Conservation (phyloP, 2,797 vertebrate species). For the Sebastes cheni region DNA sequence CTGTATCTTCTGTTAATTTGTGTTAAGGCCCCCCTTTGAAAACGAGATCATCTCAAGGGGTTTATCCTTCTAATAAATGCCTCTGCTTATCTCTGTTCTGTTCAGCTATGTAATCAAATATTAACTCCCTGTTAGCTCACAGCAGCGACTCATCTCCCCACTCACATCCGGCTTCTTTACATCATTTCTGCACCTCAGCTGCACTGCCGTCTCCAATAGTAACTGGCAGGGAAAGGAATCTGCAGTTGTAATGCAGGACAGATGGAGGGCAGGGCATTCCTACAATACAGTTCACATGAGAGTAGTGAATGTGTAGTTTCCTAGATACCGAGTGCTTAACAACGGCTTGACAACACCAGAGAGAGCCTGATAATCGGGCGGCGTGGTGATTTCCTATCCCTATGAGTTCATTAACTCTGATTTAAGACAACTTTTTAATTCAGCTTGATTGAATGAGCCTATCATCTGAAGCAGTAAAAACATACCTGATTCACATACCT, state of each 20-base stretch:
- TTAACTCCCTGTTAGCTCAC: neutral
- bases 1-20: too few relatives aligned
- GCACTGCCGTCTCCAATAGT: neutral
- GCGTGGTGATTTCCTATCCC: conserved; percentile 4
- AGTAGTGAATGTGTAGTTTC: conserved; percentile 58
- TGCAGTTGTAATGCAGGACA: conserved; percentile 8
- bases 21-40: too few relatives aligned
- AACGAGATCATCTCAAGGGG: neutral
- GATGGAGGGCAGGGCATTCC: conserved; percentile 33
- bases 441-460: conserved; percentile 14
- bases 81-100: neutral
- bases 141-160: neutral
- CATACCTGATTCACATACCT: conserved; percentile 91
- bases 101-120: neutral
- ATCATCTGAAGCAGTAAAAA: conserved; percentile 70
- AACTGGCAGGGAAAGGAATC: neutral
- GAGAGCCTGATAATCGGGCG: neutral
- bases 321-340: conserved; percentile 58
- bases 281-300: conserved; percentile 34
- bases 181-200: neutral
- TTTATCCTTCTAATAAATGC: neutral
- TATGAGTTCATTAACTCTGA: neutral
- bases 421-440: conserved; percentile 4
- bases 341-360: conserved; percentile 16
- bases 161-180: neutral